Conservation (phyloP, 2,888 invertebrate genomes). For the Drosophila macrospina region DNA sequence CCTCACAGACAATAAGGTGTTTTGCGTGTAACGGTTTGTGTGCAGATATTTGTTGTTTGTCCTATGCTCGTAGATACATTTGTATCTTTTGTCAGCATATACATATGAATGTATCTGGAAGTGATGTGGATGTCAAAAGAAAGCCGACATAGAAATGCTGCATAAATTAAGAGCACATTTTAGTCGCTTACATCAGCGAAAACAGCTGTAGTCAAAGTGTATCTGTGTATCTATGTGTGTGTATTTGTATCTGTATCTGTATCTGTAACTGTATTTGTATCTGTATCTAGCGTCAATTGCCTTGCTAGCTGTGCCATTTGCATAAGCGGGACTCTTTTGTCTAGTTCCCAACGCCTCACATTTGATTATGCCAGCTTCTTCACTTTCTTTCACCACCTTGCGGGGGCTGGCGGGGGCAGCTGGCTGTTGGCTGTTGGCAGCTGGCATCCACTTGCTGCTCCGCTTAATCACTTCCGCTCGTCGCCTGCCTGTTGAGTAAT, state of each 20-base stretch:
- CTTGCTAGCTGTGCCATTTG: constrained; percentile 57
- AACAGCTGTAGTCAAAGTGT: constrained; percentile 56
- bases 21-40: constrained; percentile 42
- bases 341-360: constrained; percentile 52
- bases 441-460: constrained; percentile 51
- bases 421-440: constrained; percentile 1
- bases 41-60: constrained; percentile 13
- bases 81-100: constrained; percentile 15
- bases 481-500: constrained; percentile 64
- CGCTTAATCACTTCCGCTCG: constrained; percentile 77
- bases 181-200: constrained; percentile 64
- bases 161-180: constrained; percentile 73
- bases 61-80: constrained; percentile 12
- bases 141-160: constrained; percentile 70
- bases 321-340: constrained; percentile 75
- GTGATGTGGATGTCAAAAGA: constrained; percentile 61
- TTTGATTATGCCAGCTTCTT: constrained; percentile 64
- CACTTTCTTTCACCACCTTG: constrained; percentile 64
- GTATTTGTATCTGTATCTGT: constrained; percentile 5
- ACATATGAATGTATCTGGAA: constrained; percentile 15
- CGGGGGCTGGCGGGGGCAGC: not conserved
- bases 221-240: constrained; percentile 28
- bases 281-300: constrained; percentile 31
- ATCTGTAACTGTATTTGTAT: constrained; percentile 19
- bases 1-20: constrained; percentile 31